Evolutionary conservation across 2,888 invertebrate species (phyloP).

Genomic region (Pyrrhia umbra): DNA sequence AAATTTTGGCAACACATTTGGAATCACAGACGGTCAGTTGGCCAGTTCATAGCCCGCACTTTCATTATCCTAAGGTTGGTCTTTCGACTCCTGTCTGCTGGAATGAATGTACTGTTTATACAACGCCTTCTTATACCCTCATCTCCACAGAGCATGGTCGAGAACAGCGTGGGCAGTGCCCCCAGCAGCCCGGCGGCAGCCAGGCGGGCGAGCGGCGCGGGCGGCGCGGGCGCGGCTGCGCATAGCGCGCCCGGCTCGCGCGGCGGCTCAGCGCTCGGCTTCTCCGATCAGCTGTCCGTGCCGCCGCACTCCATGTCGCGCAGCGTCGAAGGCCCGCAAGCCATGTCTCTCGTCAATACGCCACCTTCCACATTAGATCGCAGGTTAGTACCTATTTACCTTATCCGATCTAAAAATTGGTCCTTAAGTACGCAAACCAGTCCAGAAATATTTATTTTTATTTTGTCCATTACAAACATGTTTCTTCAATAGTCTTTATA

Average conservation of each 20-base stretch:
- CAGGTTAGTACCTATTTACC: constrained; percentile 75
- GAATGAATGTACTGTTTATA: background rate
- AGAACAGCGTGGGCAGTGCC: constrained; percentile 91
- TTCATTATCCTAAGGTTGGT: no score
- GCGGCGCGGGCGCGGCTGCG: constrained; percentile 61
- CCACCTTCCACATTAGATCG: constrained; percentile 88
- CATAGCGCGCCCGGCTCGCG: constrained; percentile 79
- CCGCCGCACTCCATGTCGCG: constrained; percentile 87
- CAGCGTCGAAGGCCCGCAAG: constrained; percentile 89
- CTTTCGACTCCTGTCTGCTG: background rate
- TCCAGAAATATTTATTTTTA: no score
- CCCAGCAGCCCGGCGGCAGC: constrained; percentile 87
- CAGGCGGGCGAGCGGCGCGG: constrained; percentile 65
- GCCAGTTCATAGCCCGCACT: no score
- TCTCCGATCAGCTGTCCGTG: constrained; percentile 74
- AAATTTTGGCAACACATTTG: no score
- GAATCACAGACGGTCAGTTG: no score
- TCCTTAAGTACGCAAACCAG: no score
- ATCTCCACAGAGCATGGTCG: constrained; percentile 77
- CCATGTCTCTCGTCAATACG: constrained; percentile 68
- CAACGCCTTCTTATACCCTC: background rate
- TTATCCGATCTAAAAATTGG: no score
- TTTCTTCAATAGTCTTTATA: no score
- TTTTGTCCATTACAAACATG: no score
- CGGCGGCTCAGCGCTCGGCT: constrained; percentile 86